phyloP scores from a whole-genome alignment of 2,888 invertebrate species.

The Augochlorella aurata region DNA sequence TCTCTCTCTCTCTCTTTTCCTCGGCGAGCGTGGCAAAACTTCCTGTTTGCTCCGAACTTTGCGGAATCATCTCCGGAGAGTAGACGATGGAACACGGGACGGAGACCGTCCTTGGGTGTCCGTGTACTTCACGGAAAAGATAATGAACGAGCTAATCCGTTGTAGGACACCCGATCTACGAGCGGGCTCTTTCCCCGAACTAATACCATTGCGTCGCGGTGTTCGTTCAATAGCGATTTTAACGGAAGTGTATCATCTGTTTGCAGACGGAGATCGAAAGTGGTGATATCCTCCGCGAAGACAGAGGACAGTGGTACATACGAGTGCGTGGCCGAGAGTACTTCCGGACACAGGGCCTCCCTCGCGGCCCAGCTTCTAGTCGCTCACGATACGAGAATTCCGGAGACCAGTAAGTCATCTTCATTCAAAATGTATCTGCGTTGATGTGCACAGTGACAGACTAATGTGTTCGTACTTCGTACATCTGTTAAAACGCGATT shows the following conservation, averaged over 20 bases:
- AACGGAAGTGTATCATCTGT: conserved; percentile 21
- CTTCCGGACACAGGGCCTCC: conserved; percentile 85
- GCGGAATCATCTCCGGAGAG: conserved; percentile 59
- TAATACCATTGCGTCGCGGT: no score
- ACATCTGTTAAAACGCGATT: no score
- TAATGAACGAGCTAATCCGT: conserved; percentile 53
- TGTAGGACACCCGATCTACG: not conserved
- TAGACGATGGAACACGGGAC: conserved; percentile 20
- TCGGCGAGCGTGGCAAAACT: conserved; percentile 51
- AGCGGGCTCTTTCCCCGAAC: not conserved
- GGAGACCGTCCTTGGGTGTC: conserved; percentile 30
- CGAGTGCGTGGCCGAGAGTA: conserved; percentile 91
- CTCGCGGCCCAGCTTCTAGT: conserved; percentile 83
- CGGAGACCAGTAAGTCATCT: conserved; percentile 83
- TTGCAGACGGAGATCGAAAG: conserved; percentile 91
- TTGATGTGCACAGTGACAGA: no score
- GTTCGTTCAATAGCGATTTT: not conserved
- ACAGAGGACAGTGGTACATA: conserved; percentile 90
- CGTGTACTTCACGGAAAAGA: conserved; percentile 45
- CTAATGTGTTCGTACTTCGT: no score
- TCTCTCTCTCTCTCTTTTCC: conserved; percentile 27
- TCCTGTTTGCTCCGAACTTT: conserved; percentile 60
- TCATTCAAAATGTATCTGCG: not conserved
- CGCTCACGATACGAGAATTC: conserved; percentile 82
- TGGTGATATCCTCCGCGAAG: conserved; percentile 89